Conservation (phyloP, 1,140 invertebrate species). For the Zelostemma sp. region DNA sequence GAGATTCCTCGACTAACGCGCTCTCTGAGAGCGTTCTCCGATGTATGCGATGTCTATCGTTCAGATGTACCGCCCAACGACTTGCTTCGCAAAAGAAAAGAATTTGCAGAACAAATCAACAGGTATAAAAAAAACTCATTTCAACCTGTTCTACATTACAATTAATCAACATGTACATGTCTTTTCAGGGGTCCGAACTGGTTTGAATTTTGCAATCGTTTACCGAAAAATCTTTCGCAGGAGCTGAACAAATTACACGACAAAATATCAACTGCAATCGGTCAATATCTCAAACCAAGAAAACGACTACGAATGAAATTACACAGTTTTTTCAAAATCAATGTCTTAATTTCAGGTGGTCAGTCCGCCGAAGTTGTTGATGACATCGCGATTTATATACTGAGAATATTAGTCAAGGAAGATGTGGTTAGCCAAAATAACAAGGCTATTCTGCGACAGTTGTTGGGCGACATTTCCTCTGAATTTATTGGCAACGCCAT, state of each 20-base stretch:
- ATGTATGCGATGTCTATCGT: conserved; percentile 48
- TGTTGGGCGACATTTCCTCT: conserved; percentile 70
- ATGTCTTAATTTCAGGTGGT: conserved; percentile 46
- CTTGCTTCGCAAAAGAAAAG: conserved; percentile 50
- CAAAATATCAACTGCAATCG: conserved; percentile 37
- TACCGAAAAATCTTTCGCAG: conserved; percentile 36
- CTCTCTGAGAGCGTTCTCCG: conserved; percentile 56
- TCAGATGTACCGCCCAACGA: conserved; percentile 42
- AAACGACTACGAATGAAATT: too few relatives aligned
- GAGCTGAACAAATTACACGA: conserved; percentile 44
- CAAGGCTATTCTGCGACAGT: conserved; percentile 70
- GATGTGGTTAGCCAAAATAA: conserved; percentile 73
- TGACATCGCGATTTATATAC: conserved; percentile 74
- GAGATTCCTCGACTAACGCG: conserved; percentile 59
- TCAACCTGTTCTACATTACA: conserved; percentile 7
- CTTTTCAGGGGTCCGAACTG: conserved; percentile 50
- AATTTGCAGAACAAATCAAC: conserved; percentile 39
- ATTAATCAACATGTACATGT: conserved; percentile 12
- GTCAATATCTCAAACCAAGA: conserved; percentile 42
- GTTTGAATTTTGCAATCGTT: conserved; percentile 49
- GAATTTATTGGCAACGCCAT: conserved; percentile 71
- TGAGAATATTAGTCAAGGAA: conserved; percentile 75
- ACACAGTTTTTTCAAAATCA: conserved; percentile 12
- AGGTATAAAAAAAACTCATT: conserved; percentile 39
- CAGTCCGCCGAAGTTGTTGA: conserved; percentile 71